Evolutionary conservation across 2,113 vertebrate genomes (phyloP).

Genomic region (Leucopsar rothschildi): DNA sequence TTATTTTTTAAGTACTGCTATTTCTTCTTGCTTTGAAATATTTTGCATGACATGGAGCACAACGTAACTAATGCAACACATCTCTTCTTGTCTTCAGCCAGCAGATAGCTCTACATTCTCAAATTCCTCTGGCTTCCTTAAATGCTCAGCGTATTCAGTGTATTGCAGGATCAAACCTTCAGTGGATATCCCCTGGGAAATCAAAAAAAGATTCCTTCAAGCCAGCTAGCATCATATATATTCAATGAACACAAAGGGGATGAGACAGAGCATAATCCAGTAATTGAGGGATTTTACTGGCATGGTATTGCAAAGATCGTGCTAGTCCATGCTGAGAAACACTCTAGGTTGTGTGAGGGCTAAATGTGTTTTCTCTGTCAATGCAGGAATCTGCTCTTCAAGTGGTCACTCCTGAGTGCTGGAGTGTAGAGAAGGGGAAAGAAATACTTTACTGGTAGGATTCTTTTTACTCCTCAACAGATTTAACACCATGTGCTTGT

Average conservation of each 20-base stretch:
- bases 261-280: not conserved
- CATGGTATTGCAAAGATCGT: not conserved
- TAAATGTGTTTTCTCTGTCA: not conserved
- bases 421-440: not conserved
- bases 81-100: not conserved
- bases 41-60: not conserved
- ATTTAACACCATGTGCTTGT: not conserved
- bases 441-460: not conserved
- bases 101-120: not conserved
- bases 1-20: not conserved
- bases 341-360: not conserved
- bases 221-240: slow-evolving; percentile 11
- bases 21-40: not conserved
- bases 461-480: not conserved
- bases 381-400: not conserved
- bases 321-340: not conserved
- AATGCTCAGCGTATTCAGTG: not conserved
- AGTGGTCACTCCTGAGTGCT: not conserved
- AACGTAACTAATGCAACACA: not conserved
- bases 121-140: not conserved
- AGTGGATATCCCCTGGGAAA: slow-evolving; percentile 28
- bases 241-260: slow-evolving; percentile 1
- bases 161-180: not conserved
- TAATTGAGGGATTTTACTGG: not conserved
- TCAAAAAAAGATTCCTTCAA: slow-evolving; percentile 48